These are phyloP conservation scores for Apotomis betuletana DNA, from an alignment of 2,888 invertebrate genomes.

Conservation along the genomic window DNA sequence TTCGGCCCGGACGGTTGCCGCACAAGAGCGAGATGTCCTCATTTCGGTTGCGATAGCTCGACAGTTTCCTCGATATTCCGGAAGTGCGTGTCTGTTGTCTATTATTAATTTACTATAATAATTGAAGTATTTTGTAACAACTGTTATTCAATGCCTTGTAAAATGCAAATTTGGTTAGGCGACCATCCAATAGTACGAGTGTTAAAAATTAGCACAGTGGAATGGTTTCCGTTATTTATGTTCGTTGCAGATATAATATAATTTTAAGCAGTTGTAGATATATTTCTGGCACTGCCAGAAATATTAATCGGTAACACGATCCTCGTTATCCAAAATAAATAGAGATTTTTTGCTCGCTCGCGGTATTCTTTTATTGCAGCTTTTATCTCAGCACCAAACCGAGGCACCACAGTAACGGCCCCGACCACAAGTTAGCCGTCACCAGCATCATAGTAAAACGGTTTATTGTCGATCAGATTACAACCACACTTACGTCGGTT, in stretches of 20 bases:
- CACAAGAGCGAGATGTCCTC: conserved; percentile 25
- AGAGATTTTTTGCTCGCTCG: too few relatives aligned
- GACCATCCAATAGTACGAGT: conserved; percentile 1
- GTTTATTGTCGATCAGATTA: not conserved
- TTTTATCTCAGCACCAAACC: not conserved
- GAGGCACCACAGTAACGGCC: conserved; percentile 17
- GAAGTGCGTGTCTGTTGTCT: conserved; percentile 34
- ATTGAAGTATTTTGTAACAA: conserved; percentile 21
- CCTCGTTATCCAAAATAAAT: too few relatives aligned
- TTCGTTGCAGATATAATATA: too few relatives aligned
- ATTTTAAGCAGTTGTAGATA: too few relatives aligned
- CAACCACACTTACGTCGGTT: not conserved
- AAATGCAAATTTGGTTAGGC: conserved; percentile 2
- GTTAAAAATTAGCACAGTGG: not conserved
- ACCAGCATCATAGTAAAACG: not conserved
- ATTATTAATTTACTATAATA: conserved; percentile 6
- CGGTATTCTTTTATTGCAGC: not conserved
- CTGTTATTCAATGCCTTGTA: conserved; percentile 6
- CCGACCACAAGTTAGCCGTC: conserved; percentile 3
- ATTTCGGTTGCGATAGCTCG: conserved; percentile 13
- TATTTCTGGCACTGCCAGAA: too few relatives aligned
- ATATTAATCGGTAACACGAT: too few relatives aligned
- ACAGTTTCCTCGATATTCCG: conserved; percentile 18
- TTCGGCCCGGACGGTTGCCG: conserved; percentile 14
- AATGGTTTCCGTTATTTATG: too few relatives aligned